Evolutionary conservation across 2,113 vertebrate species (phyloP).

Genomic region (Passer domesticus): DNA sequence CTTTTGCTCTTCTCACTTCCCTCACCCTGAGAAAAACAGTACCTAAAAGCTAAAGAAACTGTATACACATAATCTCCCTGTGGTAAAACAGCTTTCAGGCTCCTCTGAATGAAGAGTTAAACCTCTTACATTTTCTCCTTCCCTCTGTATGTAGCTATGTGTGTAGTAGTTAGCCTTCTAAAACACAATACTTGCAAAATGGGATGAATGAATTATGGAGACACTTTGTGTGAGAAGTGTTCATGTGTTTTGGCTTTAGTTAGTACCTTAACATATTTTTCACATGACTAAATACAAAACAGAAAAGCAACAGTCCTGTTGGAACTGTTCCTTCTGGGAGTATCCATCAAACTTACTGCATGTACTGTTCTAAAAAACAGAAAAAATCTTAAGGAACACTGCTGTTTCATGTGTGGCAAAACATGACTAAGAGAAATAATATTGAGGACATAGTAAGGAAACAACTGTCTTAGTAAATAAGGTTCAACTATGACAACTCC

Average conservation of each 20-base stretch:
- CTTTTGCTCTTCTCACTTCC: not conserved
- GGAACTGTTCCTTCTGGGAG: not conserved
- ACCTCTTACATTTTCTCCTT: not conserved
- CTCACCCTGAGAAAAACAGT: not conserved
- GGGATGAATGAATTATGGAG: not conserved
- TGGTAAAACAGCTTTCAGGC: not conserved
- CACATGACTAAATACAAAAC: not conserved
- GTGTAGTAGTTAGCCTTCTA: not conserved
- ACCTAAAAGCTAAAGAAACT: not conserved
- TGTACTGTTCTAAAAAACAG: not conserved
- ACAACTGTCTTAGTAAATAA: not conserved
- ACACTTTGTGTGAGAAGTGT: not conserved
- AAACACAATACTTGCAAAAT: not conserved
- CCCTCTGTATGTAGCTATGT: not conserved
- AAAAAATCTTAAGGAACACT: not conserved
- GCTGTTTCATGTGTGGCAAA: not conserved
- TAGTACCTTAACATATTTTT: not conserved
- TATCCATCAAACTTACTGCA: rapidly evolving
- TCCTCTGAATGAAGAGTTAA: not conserved
- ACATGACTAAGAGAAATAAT: not conserved
- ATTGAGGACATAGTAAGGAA: not conserved
- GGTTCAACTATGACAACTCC: not conserved
- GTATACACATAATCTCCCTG: rapidly evolving
- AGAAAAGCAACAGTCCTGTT: not conserved
- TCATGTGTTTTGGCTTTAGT: not conserved